Percentiles rank a stretch among this genome's conserved stretches.
Evolutionary conservation across 1,140 invertebrate genomes (phyloP).

Genomic region (Drosophila subpulchrella): DNA sequence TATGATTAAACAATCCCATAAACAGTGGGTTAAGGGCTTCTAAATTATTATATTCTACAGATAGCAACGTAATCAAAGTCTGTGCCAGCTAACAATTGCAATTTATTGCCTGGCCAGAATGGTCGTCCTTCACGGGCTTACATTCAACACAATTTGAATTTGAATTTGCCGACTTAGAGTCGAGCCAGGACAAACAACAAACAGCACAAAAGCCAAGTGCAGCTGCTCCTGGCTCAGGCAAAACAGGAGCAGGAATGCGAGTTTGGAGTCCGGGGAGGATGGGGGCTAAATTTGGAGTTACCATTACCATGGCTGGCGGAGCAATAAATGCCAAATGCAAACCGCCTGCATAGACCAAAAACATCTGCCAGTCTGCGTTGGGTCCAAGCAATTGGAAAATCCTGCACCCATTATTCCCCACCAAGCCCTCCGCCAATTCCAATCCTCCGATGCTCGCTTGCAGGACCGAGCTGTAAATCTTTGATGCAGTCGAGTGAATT

Average conservation of each 20-base stretch:
- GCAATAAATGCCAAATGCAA: conserved; percentile 66
- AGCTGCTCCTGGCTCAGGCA: conserved; percentile 46
- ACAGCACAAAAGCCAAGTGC: conserved; percentile 42
- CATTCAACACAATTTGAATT: conserved; percentile 44
- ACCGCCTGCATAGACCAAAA: conserved; percentile 36
- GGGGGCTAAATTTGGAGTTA: neutral
- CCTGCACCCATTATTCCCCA: conserved; percentile 9
- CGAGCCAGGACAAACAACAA: conserved; percentile 35
- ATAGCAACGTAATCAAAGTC: conserved; percentile 24
- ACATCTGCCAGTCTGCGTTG: conserved; percentile 39
- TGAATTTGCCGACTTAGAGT: conserved; percentile 62
- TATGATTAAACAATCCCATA: neutral
- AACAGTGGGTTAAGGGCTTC: neutral
- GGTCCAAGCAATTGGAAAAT: conserved; percentile 55
- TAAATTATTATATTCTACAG: conserved; percentile 8
- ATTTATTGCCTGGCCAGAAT: conserved; percentile 34
- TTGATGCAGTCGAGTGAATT: conserved; percentile 62
- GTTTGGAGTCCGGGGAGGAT: neutral
- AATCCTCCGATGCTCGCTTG: conserved; percentile 10
- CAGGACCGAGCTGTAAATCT: conserved; percentile 55
- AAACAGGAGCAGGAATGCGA: conserved; percentile 37
- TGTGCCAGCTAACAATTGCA: conserved; percentile 30
- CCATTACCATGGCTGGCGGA: conserved; percentile 8
- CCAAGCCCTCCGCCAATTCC: neutral
- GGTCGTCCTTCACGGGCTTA: conserved; percentile 35